A percentile compares a stretch with the other conserved stretches of the same genome.
Conservation (phyloP, 2,888 invertebrate species). For the Trimorus sp. region DNA sequence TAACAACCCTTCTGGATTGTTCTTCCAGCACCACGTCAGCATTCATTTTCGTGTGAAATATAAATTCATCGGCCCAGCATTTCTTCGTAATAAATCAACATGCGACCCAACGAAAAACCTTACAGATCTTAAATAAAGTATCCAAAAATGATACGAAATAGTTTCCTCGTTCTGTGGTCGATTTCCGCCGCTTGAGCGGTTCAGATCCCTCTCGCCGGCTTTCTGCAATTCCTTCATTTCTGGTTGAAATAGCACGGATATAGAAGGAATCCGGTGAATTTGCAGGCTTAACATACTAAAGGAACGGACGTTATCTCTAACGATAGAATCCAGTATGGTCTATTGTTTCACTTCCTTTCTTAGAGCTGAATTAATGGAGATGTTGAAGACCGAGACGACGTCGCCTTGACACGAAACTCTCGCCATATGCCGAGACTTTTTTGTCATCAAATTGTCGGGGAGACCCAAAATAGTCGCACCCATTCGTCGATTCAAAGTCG, state of each 20-base stretch:
- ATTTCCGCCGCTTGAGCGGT: slow-evolving; percentile 65
- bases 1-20: too few species aligned
- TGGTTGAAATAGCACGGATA: slow-evolving; percentile 66
- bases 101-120: slow-evolving; percentile 15
- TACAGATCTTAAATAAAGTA: slow-evolving; percentile 40
- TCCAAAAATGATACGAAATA: slow-evolving; percentile 61
- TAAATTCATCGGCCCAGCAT: background rate
- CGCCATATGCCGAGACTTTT: background rate
- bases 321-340: slow-evolving; percentile 57
- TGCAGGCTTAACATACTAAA: slow-evolving; percentile 64
- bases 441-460: slow-evolving; percentile 12
- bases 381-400: slow-evolving; percentile 29
- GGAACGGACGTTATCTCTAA: slow-evolving; percentile 63
- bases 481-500: slow-evolving; percentile 54
- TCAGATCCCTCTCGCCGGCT: slow-evolving; percentile 56
- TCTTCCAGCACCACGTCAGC: too few species aligned
- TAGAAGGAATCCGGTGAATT: slow-evolving; percentile 65
- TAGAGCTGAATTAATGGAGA: slow-evolving; percentile 51
- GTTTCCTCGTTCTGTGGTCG: slow-evolving; percentile 63
- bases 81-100: slow-evolving; percentile 10
- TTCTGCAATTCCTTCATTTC: slow-evolving; percentile 65
- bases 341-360: slow-evolving; percentile 65
- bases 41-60: too few species aligned
- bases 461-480: slow-evolving; percentile 33
- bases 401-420: slow-evolving; percentile 17